phyloP scores from a whole-genome alignment of 2,888 invertebrate genomes.

The Stictocephala bisonia region DNA sequence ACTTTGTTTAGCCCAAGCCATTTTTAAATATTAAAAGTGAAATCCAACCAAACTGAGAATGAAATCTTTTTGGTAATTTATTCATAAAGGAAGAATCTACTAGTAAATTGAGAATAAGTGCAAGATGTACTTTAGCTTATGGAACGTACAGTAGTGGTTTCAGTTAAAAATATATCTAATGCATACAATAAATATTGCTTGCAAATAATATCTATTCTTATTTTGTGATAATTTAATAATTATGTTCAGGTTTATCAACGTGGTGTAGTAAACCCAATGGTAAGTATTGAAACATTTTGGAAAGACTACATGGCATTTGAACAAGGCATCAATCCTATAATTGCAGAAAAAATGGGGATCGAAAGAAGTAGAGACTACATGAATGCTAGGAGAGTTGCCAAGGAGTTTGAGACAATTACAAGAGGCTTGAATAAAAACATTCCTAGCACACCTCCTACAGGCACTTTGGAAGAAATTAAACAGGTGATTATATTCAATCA shows the following conservation, averaged over 20 bases:
- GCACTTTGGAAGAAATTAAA: constrained; percentile 89
- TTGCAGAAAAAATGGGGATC: constrained; percentile 97
- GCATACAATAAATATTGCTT: too few relatives aligned
- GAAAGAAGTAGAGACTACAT: constrained; percentile 97
- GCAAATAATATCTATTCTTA: background rate
- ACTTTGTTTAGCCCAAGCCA: too few relatives aligned
- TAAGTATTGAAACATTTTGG: constrained; percentile 96
- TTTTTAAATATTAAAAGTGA: too few relatives aligned
- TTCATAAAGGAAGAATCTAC: too few relatives aligned
- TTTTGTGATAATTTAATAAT: background rate
- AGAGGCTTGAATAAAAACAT: constrained; percentile 95
- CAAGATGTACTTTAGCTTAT: too few relatives aligned
- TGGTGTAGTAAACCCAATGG: constrained; percentile 96
- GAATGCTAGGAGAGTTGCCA: constrained; percentile 96
- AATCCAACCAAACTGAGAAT: too few relatives aligned
- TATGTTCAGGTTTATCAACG: constrained; percentile 86
- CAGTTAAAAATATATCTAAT: too few relatives aligned
- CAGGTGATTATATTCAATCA: constrained; percentile 84
- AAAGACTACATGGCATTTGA: constrained; percentile 98
- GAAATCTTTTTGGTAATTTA: too few relatives aligned
- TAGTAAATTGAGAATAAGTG: too few relatives aligned
- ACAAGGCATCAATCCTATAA: constrained; percentile 87
- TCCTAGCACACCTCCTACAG: constrained; percentile 96
- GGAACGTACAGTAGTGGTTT: background rate
- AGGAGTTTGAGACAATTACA: constrained; percentile 95